Conservation (phyloP, 2,797 vertebrate species). For the Cichlasoma orientale region DNA sequence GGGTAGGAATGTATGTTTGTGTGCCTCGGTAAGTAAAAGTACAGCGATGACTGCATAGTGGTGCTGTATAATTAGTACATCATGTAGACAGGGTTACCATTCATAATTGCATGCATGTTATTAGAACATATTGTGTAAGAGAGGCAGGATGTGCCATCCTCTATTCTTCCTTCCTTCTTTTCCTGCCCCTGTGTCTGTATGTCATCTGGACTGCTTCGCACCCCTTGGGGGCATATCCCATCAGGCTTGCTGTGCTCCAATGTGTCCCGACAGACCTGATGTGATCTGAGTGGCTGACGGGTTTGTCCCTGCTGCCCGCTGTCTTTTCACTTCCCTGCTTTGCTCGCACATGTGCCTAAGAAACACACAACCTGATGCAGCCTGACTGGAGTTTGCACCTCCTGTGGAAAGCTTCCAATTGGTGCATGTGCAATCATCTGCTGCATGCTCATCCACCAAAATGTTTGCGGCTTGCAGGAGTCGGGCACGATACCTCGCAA, state of each 20-base stretch:
- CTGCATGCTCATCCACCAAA: slow-evolving; percentile 20
- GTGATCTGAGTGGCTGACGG: slow-evolving; percentile 83
- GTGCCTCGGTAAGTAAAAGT: neutral
- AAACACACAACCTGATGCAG: slow-evolving; percentile 70
- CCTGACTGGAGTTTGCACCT: slow-evolving; percentile 65
- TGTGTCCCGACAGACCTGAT: slow-evolving; percentile 85
- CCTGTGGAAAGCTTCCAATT: slow-evolving; percentile 45
- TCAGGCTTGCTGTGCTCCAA: slow-evolving; percentile 81
- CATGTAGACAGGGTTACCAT: slow-evolving; percentile 46
- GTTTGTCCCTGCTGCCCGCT: slow-evolving; percentile 82
- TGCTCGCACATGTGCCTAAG: slow-evolving; percentile 56
- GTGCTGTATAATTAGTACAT: slow-evolving; percentile 56
- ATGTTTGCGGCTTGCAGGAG: slow-evolving; percentile 7
- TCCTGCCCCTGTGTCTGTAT: slow-evolving; percentile 71
- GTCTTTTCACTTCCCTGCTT: slow-evolving; percentile 75
- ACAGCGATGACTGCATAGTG: slow-evolving; percentile 24
- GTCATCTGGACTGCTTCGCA: slow-evolving; percentile 80
- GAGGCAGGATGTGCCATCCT: slow-evolving; percentile 65
- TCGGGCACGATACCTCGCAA: neutral
- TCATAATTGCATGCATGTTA: slow-evolving; percentile 63
- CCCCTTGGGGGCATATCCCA: slow-evolving; percentile 77
- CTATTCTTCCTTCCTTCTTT: slow-evolving; percentile 67
- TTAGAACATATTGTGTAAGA: slow-evolving; percentile 67
- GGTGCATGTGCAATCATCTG: slow-evolving; percentile 32
- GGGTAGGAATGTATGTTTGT: neutral